phyloP scores from a whole-genome alignment of 2,113 vertebrate genomes.

The Lophius piscatorius region DNA sequence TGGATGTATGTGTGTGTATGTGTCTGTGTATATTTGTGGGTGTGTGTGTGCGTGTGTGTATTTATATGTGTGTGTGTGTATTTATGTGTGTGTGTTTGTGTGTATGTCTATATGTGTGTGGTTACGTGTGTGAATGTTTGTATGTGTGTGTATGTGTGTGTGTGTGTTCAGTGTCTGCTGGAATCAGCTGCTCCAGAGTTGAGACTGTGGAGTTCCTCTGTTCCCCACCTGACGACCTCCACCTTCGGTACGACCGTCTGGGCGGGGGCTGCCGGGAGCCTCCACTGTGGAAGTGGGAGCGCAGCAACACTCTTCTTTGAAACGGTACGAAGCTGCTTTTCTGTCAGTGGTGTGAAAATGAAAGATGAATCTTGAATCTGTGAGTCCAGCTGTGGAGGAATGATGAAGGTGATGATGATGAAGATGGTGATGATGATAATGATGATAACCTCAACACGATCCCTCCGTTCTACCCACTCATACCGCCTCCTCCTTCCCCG shows the following conservation, averaged over 20 bases:
- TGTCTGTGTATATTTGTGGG: not conserved
- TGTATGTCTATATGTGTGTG: not conserved
- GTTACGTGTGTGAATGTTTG: too few relatives aligned
- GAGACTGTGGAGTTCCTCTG: constrained; percentile 76
- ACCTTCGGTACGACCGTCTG: constrained; percentile 65
- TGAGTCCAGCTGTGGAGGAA: too few relatives aligned
- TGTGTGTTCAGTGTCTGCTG: constrained; percentile 58
- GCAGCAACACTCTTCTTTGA: constrained; percentile 75
- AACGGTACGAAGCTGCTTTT: constrained; percentile 55
- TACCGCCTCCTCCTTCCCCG: too few relatives aligned
- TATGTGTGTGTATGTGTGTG: not conserved
- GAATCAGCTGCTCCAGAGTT: constrained; percentile 68
- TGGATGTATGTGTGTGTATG: constrained; percentile 8
- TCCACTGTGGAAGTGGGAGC: constrained; percentile 42
- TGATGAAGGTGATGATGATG: too few relatives aligned
- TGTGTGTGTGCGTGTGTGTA: too few relatives aligned
- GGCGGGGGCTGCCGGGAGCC: constrained; percentile 61
- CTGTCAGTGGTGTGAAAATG: too few relatives aligned
- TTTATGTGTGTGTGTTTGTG: constrained; percentile 8
- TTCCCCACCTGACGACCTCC: constrained; percentile 72
- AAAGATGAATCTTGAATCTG: too few relatives aligned
- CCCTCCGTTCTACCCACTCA: too few relatives aligned
- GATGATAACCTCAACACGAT: too few relatives aligned
- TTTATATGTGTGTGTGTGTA: not conserved
- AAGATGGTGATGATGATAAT: too few relatives aligned